These are phyloP conservation scores for Centruroides vittatus DNA, from an alignment of 1,140 invertebrate species.

Conservation along the genomic window DNA sequence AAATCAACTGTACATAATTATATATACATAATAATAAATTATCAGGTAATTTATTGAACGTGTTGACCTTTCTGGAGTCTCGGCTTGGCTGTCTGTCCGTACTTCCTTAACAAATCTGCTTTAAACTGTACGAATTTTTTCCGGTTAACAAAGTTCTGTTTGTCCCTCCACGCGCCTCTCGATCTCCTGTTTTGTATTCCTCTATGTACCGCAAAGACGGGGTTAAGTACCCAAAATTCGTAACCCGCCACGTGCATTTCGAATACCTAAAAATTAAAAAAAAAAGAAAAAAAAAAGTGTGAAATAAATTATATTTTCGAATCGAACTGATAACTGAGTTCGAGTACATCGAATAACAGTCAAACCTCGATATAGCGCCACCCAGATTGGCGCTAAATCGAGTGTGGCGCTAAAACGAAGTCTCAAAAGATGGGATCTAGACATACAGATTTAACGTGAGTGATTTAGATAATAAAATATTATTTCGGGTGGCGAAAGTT, in stretches of 20 bases:
- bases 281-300: conserved; percentile 24
- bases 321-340: no score
- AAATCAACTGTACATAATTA: no score
- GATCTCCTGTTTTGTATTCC: conserved; percentile 56
- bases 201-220: conserved; percentile 81
- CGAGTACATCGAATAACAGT: no score
- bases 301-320: not conserved
- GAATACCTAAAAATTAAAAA: conserved; percentile 50
- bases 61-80: not conserved
- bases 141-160: conserved; percentile 65
- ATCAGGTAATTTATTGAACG: not conserved
- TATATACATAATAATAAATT: no score
- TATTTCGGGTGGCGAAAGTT: no score
- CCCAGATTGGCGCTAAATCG: no score
- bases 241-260: conserved; percentile 85
- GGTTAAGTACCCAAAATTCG: conserved; percentile 73
- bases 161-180: conserved; percentile 64
- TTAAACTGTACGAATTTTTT: conserved; percentile 71
- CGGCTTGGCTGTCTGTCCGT: conserved; percentile 44
- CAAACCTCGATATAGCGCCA: no score
- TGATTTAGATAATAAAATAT: no score
- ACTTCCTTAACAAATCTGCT: conserved; percentile 61
- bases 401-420: no score
- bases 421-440: no score
- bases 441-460: no score